These are phyloP conservation scores for Eremophila alpestris DNA, from an alignment of 2,797 vertebrate genomes.

Conservation along the genomic window DNA sequence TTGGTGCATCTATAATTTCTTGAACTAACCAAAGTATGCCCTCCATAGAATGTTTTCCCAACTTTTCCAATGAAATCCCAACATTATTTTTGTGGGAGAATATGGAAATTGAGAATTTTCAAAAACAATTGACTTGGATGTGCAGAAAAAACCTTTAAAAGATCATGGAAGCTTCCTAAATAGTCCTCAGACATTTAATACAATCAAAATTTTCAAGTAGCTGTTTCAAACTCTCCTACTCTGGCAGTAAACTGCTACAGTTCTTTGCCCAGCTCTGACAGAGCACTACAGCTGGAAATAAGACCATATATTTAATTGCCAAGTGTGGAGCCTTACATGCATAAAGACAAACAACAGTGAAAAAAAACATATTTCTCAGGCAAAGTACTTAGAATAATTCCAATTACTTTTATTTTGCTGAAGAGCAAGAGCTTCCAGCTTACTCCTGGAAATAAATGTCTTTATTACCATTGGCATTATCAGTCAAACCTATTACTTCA, in stretches of 20 bases:
- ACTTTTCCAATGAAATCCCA: background rate
- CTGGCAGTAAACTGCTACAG: background rate
- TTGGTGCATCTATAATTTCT: background rate
- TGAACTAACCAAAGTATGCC: background rate
- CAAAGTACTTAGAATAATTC: background rate
- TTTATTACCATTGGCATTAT: background rate
- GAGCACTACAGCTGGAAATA: background rate
- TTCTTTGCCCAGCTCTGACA: background rate
- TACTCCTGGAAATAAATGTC: background rate
- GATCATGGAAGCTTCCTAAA: background rate
- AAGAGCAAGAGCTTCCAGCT: background rate
- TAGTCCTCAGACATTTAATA: background rate
- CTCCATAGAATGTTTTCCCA: background rate
- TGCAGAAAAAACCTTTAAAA: background rate
- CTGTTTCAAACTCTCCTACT: background rate
- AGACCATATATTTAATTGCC: background rate
- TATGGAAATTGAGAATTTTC: background rate
- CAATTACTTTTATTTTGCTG: background rate
- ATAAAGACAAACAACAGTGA: background rate
- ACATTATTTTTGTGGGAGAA: background rate
- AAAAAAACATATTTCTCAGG: background rate
- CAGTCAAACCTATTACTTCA: background rate
- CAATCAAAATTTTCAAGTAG: background rate
- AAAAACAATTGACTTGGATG: background rate
- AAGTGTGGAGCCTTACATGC: background rate